Evolutionary conservation across 2,888 invertebrate species (phyloP), one percentile per base, ranked within the genome.

Genomic region (Habroteleia sp.): DNA sequence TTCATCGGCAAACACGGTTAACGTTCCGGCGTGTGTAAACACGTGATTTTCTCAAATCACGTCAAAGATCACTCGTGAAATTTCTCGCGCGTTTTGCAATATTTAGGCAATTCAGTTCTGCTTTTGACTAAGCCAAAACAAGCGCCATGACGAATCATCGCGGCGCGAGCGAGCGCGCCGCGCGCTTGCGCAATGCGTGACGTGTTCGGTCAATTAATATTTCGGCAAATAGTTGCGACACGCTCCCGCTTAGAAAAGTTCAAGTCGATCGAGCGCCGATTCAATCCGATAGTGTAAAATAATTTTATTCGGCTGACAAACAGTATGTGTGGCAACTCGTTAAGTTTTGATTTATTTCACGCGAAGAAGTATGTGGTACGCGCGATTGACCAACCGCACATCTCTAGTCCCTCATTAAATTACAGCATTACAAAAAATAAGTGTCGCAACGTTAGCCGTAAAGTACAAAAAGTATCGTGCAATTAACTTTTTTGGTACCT

Each of bases 101-200:
- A 27, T 58, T 42, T 31, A 3, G 31, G 11, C 29, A 41, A 56
- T 31, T 16, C 5, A 33, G 33, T 58, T 44, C 14, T 31, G 33
- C 23, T 42, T 42, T 58, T 42, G 33, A 42, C 33, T 58, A 58
- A 33, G 25, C 23, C 33, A 31, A 58, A 42, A 42, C 42, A 33
- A 58, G 42, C 44, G 41, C 41, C 31, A 41, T 41, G 39, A 54
- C 31, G 39, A 42, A 41, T 58, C 56, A 33, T 58, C 56, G 33
- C 16, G 3, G 11, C 14, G 35, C 11, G 17, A 11, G 11, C 20
- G 11, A 33, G 29, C 14, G 29, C 42, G 25, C n/a, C 31, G 10
- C 7, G 11, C 6, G 14, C 20, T 58, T 58, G 17, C 42, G 5
- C 33, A 42, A 41, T 10, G 13, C 29, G 4, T 7, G n/a, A 13